Evolutionary conservation across 1,140 invertebrate genomes (phyloP).

Genomic region (Drosophila bipectinata): DNA sequence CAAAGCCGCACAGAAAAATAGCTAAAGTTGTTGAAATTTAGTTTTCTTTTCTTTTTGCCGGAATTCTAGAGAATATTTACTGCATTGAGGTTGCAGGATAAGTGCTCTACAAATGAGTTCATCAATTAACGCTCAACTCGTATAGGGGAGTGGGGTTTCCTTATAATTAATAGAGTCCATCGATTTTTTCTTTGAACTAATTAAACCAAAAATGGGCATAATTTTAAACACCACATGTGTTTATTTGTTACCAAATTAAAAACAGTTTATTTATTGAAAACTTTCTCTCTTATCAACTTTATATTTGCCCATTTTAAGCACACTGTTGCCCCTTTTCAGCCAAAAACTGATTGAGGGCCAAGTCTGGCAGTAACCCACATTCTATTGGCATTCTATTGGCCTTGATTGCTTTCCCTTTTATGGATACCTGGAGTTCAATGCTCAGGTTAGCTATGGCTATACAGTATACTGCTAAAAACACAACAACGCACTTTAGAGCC

Average conservation of each 20-base stretch:
- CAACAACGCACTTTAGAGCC: slow-evolving; percentile 56
- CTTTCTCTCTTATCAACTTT: neutral
- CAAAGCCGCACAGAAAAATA: slow-evolving; percentile 43
- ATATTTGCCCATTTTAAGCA: neutral
- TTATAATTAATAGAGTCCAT: slow-evolving; percentile 23
- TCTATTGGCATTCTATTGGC: slow-evolving; percentile 36
- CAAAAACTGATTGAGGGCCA: neutral
- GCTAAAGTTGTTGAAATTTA: slow-evolving; percentile 48
- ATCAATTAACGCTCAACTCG: slow-evolving; percentile 54
- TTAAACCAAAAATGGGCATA: neutral
- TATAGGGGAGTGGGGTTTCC: neutral
- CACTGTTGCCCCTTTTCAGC: neutral
- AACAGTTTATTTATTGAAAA: neutral
- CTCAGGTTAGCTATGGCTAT: neutral
- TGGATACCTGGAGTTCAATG: slow-evolving; percentile 15
- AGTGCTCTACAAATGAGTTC: slow-evolving; percentile 53
- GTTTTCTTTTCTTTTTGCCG: slow-evolving; percentile 20
- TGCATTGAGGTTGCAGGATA: slow-evolving; percentile 36
- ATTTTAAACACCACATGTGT: neutral
- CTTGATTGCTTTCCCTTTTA: slow-evolving; percentile 33
- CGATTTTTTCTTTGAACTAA: neutral
- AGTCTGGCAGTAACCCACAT: slow-evolving; percentile 18
- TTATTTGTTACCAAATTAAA: neutral
- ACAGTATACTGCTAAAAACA: slow-evolving; percentile 41
- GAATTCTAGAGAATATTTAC: slow-evolving; percentile 26